phyloP scores from a whole-genome alignment of 2,888 invertebrate genomes.

The Elegia similella region DNA sequence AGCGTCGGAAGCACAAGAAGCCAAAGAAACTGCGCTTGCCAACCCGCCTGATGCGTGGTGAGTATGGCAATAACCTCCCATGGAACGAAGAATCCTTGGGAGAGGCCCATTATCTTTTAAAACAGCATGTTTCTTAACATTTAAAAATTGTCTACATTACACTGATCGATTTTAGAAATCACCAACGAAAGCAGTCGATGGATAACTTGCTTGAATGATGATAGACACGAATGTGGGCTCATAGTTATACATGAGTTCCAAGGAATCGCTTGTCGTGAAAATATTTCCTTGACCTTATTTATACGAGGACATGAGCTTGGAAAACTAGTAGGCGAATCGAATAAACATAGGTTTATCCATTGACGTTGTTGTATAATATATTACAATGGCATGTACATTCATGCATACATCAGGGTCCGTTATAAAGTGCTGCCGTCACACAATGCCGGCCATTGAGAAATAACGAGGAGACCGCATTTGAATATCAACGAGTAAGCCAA shows the following conservation, averaged over 20 bases:
- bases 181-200: too few species aligned
- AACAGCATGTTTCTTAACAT: too few species aligned
- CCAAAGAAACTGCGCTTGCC: too few species aligned
- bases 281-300: slow-evolving; percentile 12
- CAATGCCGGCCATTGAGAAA: slow-evolving; percentile 64
- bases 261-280: background rate
- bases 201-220: too few species aligned
- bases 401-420: slow-evolving; percentile 47
- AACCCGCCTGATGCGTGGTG: too few species aligned
- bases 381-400: slow-evolving; percentile 48
- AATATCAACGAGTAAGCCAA: slow-evolving; percentile 65
- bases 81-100: too few species aligned
- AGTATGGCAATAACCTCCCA: too few species aligned
- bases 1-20: too few species aligned
- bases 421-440: slow-evolving; percentile 65
- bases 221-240: too few species aligned
- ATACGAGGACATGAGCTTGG: slow-evolving; percentile 8
- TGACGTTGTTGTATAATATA: slow-evolving; percentile 56
- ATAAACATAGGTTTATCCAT: slow-evolving; percentile 26
- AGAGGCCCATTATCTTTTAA: too few species aligned
- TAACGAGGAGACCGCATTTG: slow-evolving; percentile 64
- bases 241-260: background rate
- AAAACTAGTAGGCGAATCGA: slow-evolving; percentile 9
- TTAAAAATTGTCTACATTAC: too few species aligned
- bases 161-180: too few species aligned